Evolutionary conservation across 2,797 vertebrate species (phyloP).

Genomic region (Muscicapa striata): DNA sequence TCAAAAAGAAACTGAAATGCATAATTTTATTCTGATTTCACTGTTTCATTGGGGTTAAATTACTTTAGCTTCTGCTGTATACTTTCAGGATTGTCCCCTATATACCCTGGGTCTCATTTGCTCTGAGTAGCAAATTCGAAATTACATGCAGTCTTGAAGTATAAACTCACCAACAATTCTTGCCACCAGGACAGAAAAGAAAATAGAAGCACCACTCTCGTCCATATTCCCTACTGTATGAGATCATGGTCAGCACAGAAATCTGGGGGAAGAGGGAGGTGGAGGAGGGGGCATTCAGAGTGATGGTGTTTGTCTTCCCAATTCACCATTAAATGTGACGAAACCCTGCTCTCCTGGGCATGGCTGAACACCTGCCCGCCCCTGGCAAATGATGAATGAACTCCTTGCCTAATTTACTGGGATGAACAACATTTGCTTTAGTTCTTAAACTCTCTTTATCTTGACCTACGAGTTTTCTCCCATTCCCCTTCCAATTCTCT

Average conservation of each 20-base stretch:
- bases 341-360: not conserved
- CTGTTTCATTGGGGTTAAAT: not conserved
- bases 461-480: not conserved
- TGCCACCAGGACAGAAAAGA: not conserved
- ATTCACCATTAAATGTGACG: accelerated
- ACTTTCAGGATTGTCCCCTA: not conserved
- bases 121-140: not conserved
- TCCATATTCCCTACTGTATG: accelerated
- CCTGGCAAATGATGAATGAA: not conserved
- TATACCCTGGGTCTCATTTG: not conserved
- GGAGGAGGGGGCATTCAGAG: accelerated
- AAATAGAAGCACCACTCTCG: not conserved
- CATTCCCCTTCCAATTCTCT: accelerated
- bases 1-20: not conserved
- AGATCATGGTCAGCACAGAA: not conserved
- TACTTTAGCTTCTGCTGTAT: not conserved
- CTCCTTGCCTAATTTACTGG: not conserved
- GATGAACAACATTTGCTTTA: accelerated
- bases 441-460: not conserved
- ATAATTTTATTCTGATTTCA: not conserved
- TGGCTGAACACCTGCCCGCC: not conserved
- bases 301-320: accelerated
- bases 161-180: not conserved
- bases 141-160: not conserved
- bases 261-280: no score